Conservation (phyloP, 2,888 invertebrate genomes). For the Vesta saturnalis region DNA sequence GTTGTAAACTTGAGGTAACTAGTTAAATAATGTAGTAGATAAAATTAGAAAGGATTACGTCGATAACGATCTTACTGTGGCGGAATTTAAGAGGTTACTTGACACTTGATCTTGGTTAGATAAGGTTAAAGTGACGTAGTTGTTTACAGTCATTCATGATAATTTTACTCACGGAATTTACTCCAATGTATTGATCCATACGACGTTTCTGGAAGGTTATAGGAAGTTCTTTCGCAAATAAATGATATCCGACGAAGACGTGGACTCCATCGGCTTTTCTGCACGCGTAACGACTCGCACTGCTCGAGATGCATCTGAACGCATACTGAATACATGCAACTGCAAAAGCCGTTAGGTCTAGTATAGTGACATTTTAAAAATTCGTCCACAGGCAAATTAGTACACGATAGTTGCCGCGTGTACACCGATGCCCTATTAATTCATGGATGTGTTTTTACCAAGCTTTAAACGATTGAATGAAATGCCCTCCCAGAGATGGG, state of each 20-base stretch:
- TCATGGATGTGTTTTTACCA: not conserved
- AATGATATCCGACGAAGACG: slow-evolving; percentile 42
- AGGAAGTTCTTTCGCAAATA: slow-evolving; percentile 41
- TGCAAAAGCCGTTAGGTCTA: slow-evolving; percentile 27
- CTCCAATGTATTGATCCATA: slow-evolving; percentile 36
- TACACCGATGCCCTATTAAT: not conserved
- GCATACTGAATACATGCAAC: slow-evolving; percentile 44
- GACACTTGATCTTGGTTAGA: slow-evolving; percentile 12
- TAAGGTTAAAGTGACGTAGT: slow-evolving; percentile 7
- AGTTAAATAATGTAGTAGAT: too few relatives aligned
- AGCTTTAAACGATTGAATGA: too few relatives aligned
- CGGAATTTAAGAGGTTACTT: not conserved
- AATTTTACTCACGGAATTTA: slow-evolving; percentile 32
- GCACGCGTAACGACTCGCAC: slow-evolving; percentile 49
- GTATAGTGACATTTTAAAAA: slow-evolving; percentile 47
- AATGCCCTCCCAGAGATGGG: too few relatives aligned
- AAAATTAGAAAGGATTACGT: not conserved
- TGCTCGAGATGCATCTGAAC: slow-evolving; percentile 50
- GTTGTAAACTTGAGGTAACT: not conserved
- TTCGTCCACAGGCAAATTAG: slow-evolving; percentile 51
- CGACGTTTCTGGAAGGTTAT: slow-evolving; percentile 43
- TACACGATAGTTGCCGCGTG: slow-evolving; percentile 22
- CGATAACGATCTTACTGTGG: not conserved
- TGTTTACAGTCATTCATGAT: not conserved
- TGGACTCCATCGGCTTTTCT: slow-evolving; percentile 44